Evolutionary conservation across 2,888 invertebrate species (phyloP), one percentile per base, ranked within the genome.

Genomic region (Malacosoma neustria): DNA sequence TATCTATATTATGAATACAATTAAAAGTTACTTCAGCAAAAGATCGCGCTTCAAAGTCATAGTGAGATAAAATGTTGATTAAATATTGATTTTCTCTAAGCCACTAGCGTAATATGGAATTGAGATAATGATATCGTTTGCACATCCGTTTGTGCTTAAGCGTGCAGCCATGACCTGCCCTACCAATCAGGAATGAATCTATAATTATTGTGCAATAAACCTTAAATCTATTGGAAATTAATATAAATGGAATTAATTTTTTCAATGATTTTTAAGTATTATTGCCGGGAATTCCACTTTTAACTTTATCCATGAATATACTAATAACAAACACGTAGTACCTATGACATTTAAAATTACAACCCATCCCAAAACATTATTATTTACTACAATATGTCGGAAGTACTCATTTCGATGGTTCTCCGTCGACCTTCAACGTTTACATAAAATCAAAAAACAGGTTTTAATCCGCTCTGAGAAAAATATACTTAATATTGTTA

Each of bases 111-210:
- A 51, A 57, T 56, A 57, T 60, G 54, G 54, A 63, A 57, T 54
- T 41, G 41, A 62, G 75, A 80, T 79, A 79, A 69, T 71, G 65
- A 65, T 75, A 80, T 81, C 80, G 58, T 54, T 57, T 65, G 71
- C 67, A 72, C 75, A 79, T 84, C 81, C 82, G 80, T 73, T 75
- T 69, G 51, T 69, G 68, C 68, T 74, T 72, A 72, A 73, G 70
- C 76, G 71, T 72, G 58, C 72, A 77, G 72, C 80, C 82, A 73
- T 81, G 81, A 84, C 82, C 82, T 82, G 75, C 80, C 82, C 76
- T 77, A 80, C 72, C 70, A 68, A 62, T 69, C 70, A 58, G 22
- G 22, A 22, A 7, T 22, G 22, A n/a, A n/a, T n/a, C n/a, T n/a
- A n/a, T n/a, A n/a, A n/a, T n/a, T n/a, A n/a, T n/a, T n/a, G n/a